Conservation (phyloP, 2,888 invertebrate species). For the Rhagonycha fulva region DNA sequence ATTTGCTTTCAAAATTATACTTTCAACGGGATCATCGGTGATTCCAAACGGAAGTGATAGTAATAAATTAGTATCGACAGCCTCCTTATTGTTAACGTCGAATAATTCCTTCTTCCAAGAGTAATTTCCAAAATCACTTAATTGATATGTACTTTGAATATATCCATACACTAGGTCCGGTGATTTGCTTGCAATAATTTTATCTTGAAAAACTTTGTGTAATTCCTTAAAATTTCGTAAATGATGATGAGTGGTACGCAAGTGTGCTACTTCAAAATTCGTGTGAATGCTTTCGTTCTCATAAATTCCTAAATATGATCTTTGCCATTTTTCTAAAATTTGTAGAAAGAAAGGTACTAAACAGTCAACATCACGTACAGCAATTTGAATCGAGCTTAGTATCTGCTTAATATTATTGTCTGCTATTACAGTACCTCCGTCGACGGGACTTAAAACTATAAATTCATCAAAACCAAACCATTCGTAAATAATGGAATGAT, state of each 20-base stretch:
- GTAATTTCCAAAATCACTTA: slow-evolving; percentile 58
- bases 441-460: slow-evolving; percentile 72
- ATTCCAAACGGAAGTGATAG: slow-evolving; percentile 82
- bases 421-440: slow-evolving; percentile 61
- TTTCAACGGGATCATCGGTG: slow-evolving; percentile 78
- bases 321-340: slow-evolving; percentile 79
- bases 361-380: slow-evolving; percentile 79
- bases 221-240: slow-evolving; percentile 84
- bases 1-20: slow-evolving; percentile 76
- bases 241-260: slow-evolving; percentile 78
- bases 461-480: slow-evolving; percentile 87
- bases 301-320: slow-evolving; percentile 79
- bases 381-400: slow-evolving; percentile 81
- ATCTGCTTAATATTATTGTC: slow-evolving; percentile 78
- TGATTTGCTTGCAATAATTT: slow-evolving; percentile 68
- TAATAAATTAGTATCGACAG: slow-evolving; percentile 58
- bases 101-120: slow-evolving; percentile 66
- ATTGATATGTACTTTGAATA: slow-evolving; percentile 72
- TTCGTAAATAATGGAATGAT: slow-evolving; percentile 64
- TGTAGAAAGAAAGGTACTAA: slow-evolving; percentile 87
- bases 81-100: slow-evolving; percentile 60
- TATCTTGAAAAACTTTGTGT: slow-evolving; percentile 86
- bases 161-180: slow-evolving; percentile 72
- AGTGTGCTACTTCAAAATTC: slow-evolving; percentile 88
- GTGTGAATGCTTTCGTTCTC: slow-evolving; percentile 76